Evolutionary conservation across 2,797 vertebrate species (phyloP).

Genomic region (Microcaecilia unicolor): DNA sequence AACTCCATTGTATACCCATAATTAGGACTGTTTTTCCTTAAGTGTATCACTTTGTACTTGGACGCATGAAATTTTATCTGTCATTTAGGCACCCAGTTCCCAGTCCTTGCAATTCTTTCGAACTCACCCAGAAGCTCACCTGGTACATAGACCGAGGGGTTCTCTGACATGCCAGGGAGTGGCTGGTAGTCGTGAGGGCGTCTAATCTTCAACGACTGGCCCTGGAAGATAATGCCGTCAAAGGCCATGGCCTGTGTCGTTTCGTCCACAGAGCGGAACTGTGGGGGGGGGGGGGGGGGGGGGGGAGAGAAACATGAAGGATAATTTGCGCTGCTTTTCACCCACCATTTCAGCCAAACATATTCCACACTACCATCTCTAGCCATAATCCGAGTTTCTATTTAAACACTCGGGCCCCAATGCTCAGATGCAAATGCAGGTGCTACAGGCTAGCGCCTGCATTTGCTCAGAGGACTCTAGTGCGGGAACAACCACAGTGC

Average conservation of each 20-base stretch:
- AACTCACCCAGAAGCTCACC: conserved; percentile 47
- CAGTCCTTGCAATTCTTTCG: no score
- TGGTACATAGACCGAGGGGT: conserved; percentile 86
- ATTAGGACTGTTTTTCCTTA: no score
- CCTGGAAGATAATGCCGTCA: conserved; percentile 91
- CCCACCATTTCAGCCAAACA: not conserved
- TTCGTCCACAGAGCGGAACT: conserved; percentile 91
- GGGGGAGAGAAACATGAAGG: not conserved
- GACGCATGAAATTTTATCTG: no score
- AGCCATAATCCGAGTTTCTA: not conserved
- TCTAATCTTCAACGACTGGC: conserved; percentile 87
- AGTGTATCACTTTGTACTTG: no score
- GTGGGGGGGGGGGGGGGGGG: not conserved
- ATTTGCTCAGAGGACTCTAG: no score
- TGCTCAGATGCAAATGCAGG: no score
- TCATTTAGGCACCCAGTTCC: no score
- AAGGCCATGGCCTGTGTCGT: conserved; percentile 92
- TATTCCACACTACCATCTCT: not conserved
- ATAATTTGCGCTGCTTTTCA: no score
- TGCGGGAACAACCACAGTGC: no score
- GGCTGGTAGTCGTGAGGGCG: conserved; percentile 89
- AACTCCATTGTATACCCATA: no score
- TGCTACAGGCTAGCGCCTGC: no score
- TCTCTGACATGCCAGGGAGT: conserved; percentile 86
- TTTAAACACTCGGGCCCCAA: no score